Evolutionary conservation across 1,140 invertebrate species (phyloP).

Genomic region (Megalopta genalis): DNA sequence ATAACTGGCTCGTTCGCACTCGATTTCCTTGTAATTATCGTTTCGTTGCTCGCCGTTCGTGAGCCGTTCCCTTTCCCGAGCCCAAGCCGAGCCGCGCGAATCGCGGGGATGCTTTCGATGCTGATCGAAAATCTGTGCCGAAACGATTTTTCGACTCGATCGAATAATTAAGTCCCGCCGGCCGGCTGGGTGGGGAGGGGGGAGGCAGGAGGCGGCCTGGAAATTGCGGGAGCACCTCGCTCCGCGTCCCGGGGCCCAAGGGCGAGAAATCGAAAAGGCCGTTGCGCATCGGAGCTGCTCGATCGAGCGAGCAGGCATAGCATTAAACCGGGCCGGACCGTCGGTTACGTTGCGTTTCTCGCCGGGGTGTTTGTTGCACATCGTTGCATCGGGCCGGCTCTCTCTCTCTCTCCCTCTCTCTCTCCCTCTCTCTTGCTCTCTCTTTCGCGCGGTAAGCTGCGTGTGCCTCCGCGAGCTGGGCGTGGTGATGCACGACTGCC

Average conservation of each 20-base stretch:
- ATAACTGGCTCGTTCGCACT: constrained; percentile 58
- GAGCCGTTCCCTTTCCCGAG: too few relatives aligned
- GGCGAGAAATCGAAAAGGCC: constrained; percentile 47
- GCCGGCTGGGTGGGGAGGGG: background rate
- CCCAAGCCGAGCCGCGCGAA: too few relatives aligned
- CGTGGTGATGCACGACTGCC: constrained; percentile 75
- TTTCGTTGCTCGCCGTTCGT: background rate
- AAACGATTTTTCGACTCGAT: too few relatives aligned
- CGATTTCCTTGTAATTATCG: constrained; percentile 65
- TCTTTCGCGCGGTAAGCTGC: background rate
- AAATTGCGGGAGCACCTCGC: constrained; percentile 49
- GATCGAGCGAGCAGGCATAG: constrained; percentile 50
- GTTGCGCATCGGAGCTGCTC: constrained; percentile 23
- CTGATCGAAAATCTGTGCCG: too few relatives aligned
- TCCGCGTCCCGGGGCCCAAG: constrained; percentile 24
- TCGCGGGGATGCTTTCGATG: too few relatives aligned
- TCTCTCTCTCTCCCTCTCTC: background rate
- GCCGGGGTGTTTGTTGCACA: constrained; percentile 33
- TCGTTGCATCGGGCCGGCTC: constrained; percentile 23
- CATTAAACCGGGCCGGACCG: constrained; percentile 33
- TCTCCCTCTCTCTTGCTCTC: too few relatives aligned
- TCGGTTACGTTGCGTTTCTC: constrained; percentile 14
- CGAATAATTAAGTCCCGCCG: too few relatives aligned
- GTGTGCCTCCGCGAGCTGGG: constrained; percentile 58
- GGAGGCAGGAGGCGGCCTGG: constrained; percentile 1